Base-by-base conservation (phyloP, 2,113 vertebrate species). In the Cheilinus undulatus region DNA sequence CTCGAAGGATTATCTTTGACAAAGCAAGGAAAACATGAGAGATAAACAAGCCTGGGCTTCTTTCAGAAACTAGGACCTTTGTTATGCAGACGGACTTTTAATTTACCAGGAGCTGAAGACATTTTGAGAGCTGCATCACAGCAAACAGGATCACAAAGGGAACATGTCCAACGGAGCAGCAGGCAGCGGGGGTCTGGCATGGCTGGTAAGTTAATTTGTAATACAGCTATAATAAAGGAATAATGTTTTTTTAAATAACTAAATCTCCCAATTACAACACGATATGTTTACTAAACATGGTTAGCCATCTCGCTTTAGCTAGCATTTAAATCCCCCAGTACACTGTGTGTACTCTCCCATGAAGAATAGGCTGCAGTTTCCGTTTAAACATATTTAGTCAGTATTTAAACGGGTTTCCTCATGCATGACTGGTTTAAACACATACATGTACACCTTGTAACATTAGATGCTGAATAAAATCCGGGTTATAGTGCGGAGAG, bases 121-220 rank as follows among this genome's bases (percentile, higher is more conserved):
- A 38, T 80, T 86, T 74, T 24, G 34, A 17, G 40, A 76, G 78
- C 64, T 51, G 66, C 69, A 78, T 80, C 67, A 73, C 48, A 53
- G 45, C 62, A 68, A 54, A 30, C 49, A 52, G 68, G 76, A 85
- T 79, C 90, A 92, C 93, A 93, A 94, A 93, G 92, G n/a, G 73
- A 95, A 93, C 91, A 99, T 98, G 97, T 97, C 96, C 87, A 97
- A 97, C 91, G 95, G 95, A 63, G 95, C 94, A 50, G 94, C 95
- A 54, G 94, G 95, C 1, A 92, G 95, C 77, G 91, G 93, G 6
- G 93, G 83, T 46, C 83, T 95, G 84, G 93, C 94, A 36, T 96
- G 95, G 95, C 84, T 95, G 95, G 95, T 95, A 78, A 96, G 94
- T 95, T 77, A 64, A 1, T 76, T 73, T 66, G 4, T 11, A 5